A percentile compares a stretch with the other conserved stretches of the same genome.
Conservation (phyloP, 2,888 invertebrate genomes). For the Drosophila eohydei region DNA sequence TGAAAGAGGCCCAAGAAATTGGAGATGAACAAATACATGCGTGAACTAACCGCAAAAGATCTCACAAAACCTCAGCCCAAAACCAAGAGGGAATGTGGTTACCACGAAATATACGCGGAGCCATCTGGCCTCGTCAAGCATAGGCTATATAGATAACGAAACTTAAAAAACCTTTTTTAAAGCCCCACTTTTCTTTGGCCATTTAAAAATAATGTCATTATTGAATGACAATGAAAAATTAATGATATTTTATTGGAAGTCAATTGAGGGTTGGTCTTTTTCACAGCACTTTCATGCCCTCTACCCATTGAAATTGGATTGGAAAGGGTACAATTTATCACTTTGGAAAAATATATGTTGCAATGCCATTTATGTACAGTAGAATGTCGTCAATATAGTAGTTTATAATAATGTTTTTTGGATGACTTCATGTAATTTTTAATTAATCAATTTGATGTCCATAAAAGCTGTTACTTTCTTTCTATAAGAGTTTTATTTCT, state of each 20-base stretch:
- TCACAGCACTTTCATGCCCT: background rate
- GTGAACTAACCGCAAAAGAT: constrained; percentile 33
- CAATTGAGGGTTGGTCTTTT: background rate
- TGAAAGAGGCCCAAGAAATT: constrained; percentile 33
- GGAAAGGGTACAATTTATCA: background rate
- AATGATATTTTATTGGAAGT: background rate
- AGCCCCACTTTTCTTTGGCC: background rate
- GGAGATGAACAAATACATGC: constrained; percentile 24
- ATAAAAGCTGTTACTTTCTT: background rate
- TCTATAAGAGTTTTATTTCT: no score
- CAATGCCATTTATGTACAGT: background rate
- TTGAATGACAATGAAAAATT: constrained; percentile 4
- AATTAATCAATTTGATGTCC: no score
- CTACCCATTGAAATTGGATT: background rate
- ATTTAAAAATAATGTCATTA: background rate
- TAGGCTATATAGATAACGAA: background rate
- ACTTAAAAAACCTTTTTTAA: background rate
- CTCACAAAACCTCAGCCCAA: constrained; percentile 6
- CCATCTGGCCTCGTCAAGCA: background rate
- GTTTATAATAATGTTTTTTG: background rate
- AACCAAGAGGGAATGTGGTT: background rate
- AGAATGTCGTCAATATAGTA: background rate
- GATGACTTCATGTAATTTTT: background rate
- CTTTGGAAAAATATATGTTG: no score
- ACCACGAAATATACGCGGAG: background rate